Conservation (phyloP, 2,113 vertebrate species). For the Xenus cinereus region DNA sequence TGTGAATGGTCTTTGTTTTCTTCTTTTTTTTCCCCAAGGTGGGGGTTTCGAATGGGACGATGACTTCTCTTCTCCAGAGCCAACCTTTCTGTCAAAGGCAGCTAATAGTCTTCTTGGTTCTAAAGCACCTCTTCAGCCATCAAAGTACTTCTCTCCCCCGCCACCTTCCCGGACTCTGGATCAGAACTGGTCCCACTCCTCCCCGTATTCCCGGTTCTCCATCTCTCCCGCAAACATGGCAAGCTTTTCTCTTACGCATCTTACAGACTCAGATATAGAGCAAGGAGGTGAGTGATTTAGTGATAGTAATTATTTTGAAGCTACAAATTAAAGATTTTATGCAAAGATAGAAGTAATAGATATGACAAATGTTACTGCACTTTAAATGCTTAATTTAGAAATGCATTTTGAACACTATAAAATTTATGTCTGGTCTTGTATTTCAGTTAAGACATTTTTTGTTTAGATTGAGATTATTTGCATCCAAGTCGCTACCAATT, state of each 20-base stretch:
- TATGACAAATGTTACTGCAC: neutral
- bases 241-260: constrained; percentile 95
- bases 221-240: constrained; percentile 94
- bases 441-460: neutral
- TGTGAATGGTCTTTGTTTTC: neutral
- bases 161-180: constrained; percentile 74
- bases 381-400: neutral
- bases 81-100: constrained; percentile 84
- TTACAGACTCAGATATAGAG: constrained; percentile 96
- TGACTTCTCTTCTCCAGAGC: constrained; percentile 86
- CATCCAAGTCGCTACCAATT: neutral
- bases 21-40: constrained; percentile 61
- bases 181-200: constrained; percentile 83
- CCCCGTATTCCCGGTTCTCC: constrained; percentile 91
- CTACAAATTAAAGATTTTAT: neutral
- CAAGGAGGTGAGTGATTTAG: constrained; percentile 86
- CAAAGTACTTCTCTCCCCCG: constrained; percentile 85
- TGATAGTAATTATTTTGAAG: neutral
- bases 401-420: neutral
- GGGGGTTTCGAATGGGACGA: constrained; percentile 94
- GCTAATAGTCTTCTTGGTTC: constrained; percentile 72
- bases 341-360: neutral
- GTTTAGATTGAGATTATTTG: neutral
- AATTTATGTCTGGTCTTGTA: neutral
- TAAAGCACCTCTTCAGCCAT: constrained; percentile 74